Base-by-base conservation (phyloP, 1,140 invertebrate genomes). In the Colletes latitarsis region DNA sequence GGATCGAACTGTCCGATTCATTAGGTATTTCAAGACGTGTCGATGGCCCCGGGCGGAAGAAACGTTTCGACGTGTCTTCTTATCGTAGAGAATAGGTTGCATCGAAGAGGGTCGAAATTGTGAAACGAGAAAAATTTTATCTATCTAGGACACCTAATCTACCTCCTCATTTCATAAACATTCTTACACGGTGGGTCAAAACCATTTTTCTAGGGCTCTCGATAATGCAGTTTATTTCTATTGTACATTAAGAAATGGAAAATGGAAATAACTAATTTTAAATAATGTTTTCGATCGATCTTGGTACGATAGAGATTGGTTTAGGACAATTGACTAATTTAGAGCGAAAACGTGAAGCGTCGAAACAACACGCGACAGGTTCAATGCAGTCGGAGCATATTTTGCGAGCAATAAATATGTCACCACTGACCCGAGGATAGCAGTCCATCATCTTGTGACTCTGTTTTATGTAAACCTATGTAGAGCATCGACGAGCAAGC, bases 331-430 rank as follows among this genome's bases (percentile, higher is more conserved):
- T 30, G 30, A 30, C 30, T 30, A 30, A 30, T 30, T 30, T 30
- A 30, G 30, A 30, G 30, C 30, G 30, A 30, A 43, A 43, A 43
- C 43, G 8, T 6, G 8, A 9, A 9, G 1, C 43, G 8, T 9
- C 43, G 43, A 43, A 43, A 43, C 43, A 43, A 3, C 10, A 49
- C 49, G 49, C 49, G 49, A 12, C 49, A 49, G 49, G n/a, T 68
- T 46, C 5, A 19, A 49, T 12, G 12, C 21, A 55, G 58, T 74
- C 67, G 43, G 15, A 10, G 15, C 14, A 21, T 52, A 63, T 71
- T 83, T 67, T 70, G 63, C 74, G 57, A 77, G 39, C 79, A 81
- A 88, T 88, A 88, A 88, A 88, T 71, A 72, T 80, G 84, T 87
- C 82, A 80, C n/a, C 81, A 9, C 46, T 79, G 77, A 62, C 78